These are phyloP conservation scores for Epiperipatus broadwayi DNA, from an alignment of 2,888 invertebrate species.

Conservation along the genomic window DNA sequence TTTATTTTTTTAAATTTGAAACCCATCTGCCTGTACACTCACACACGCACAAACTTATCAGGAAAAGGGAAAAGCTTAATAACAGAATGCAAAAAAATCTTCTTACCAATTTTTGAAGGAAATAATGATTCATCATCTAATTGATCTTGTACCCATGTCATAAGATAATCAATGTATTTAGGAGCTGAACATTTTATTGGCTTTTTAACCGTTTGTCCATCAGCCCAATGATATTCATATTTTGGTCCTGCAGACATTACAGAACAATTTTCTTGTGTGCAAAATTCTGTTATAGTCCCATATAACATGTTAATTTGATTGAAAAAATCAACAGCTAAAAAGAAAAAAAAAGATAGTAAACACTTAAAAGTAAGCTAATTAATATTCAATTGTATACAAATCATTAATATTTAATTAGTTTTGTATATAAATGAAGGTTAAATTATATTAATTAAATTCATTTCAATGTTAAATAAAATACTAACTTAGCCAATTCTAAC, in stretches of 20 bases:
- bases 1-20: no score
- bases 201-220: constrained; percentile 91
- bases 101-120: constrained; percentile 83
- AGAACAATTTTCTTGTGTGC: constrained; percentile 86
- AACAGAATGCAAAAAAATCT: constrained; percentile 13
- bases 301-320: constrained; percentile 99
- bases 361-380: neutral
- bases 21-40: no score
- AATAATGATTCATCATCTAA: constrained; percentile 94
- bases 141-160: constrained; percentile 99
- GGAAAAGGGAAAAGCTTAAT: no score
- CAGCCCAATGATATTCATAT: constrained; percentile 99
- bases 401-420: constrained; percentile 1
- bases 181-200: constrained; percentile 97
- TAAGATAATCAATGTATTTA: constrained; percentile 95
- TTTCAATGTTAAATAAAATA: no score
- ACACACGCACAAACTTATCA: no score
- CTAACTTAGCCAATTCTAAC: no score
- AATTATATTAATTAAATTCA: no score
- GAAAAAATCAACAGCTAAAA: constrained; percentile 93
- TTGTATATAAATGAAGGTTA: no score
- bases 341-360: constrained; percentile 13
- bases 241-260: constrained; percentile 99
- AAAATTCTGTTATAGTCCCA: constrained; percentile 98
- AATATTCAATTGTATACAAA: neutral